Base-by-base conservation (phyloP, 2,113 vertebrate species). In the Entosphenus tridentatus region DNA sequence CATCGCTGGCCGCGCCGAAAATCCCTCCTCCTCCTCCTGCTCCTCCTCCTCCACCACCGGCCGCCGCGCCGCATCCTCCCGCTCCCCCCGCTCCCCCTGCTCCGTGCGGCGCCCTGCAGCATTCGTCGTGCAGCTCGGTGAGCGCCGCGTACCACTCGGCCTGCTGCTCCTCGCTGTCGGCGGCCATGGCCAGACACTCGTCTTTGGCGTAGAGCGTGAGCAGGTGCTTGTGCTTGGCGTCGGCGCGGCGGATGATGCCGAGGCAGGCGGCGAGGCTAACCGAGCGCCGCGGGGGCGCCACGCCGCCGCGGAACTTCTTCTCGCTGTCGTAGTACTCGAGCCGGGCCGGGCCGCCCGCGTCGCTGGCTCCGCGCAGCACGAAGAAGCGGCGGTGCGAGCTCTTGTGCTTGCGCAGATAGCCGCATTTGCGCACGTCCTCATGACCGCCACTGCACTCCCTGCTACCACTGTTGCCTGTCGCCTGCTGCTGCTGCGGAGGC, bases 341-440 rank as follows among this genome's bases (percentile, higher is more conserved):
- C 70, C 87, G 81, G 21, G 62, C n/a, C 39, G 39, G 39, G 39
- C 39, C 39, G 77, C 85, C 85, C 2, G 84, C 83, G 76, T 86
- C 86, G 10, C 81, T 79, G 75, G 84, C 83, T 74, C 85, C 86
- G 75, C 86, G 81, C 77, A 89, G 78, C 73, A 89, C 87, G 73
- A 89, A 89, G 78, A 89, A 89, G 73, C 87, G 83, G 79, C 86
- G 86, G 77, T 89, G 87, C 86, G 87, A 87, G 80, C 85, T 89
- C 81, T 89, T 89, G 75, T 86, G 86, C 78, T 89, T 89, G 79
- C 85, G 85, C 79, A 89, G 83, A 80, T 89, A 89, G 76, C 87
- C 87, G 81, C 87, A 85, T 82, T 88, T 89, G 76, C 83, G 83
- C 79, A 89, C 85, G 77, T 88, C 86, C 7, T 39, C 39, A 39